phyloP scores from a whole-genome alignment of 2,888 invertebrate genomes.

The Hemaris fuciformis region DNA sequence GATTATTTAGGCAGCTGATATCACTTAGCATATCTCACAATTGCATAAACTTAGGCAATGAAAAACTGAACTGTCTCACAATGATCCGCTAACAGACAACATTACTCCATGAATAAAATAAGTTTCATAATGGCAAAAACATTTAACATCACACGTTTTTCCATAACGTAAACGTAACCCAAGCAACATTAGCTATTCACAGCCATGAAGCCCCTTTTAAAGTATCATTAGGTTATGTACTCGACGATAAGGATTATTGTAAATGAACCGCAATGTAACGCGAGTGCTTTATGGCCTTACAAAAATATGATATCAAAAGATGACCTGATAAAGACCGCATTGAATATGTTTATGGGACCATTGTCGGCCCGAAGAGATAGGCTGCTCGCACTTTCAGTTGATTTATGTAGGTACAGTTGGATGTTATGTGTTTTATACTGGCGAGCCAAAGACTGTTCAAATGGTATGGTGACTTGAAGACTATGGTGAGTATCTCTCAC shows the following conservation, averaged over 20 bases:
- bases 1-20: no score
- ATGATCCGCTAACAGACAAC: no score
- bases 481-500: no score
- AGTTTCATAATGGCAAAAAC: no score
- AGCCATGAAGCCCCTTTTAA: conserved; percentile 50
- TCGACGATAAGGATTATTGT: conserved; percentile 68
- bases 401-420: not conserved
- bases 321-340: conserved; percentile 16
- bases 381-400: not conserved
- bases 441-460: no score
- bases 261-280: conserved; percentile 64
- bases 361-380: not conserved
- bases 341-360: not conserved
- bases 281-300: conserved; percentile 47
- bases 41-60: no score
- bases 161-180: conserved; percentile 17
- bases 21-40: no score
- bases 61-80: no score
- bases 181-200: conserved; percentile 27
- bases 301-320: conserved; percentile 26
- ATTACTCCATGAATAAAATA: no score
- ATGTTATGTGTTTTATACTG: no score
- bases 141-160: no score
- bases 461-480: no score
- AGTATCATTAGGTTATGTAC: conserved; percentile 72